Evolutionary conservation across 2,888 invertebrate genomes (phyloP), one percentile per base, ranked within the genome.

Genomic region (Monochamus alternatus): DNA sequence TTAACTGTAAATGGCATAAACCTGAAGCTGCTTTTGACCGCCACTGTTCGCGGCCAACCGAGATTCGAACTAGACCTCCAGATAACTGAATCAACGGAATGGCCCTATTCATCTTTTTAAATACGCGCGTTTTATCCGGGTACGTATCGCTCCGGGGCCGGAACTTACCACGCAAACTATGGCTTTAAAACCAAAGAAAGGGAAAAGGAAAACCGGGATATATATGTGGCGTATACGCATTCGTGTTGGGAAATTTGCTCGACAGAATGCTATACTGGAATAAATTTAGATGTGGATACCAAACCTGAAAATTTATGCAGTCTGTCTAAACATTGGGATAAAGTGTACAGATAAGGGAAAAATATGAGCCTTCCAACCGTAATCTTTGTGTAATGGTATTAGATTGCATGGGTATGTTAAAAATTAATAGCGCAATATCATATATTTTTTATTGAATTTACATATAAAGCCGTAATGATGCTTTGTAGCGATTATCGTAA

Each of bases 71-170:
- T 66, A 66, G 81, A 81, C 84, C 88, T 87, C 89, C 89, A 91
- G 92, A 92, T 92, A 92, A 92, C 91, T 91, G 91, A 92, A 92
- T 92, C 91, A 92, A 91, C 91, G 91, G 89, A 92, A 92, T 91
- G 90, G 91, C 90, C 89, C 91, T 90, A 92, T 92, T 91, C 91
- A 90, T 92, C 92, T 92, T 91, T 91, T 92, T 91, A 92, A 92
- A 88, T 88, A 87, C 87, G 84, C 82, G 82, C 81, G 79, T 78
- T 81, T 83, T 83, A 82, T 84, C 84, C 82, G 60, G 74, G 73
- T 78, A 78, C 77, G 78, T 77, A 77, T 78, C 71, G 71, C 63
- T 47, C 30, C 71, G 51, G 59, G 78, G 69, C 75, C 81, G 67
- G 71, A 63, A 62, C 52, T 63, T 71, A 55, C 71, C 71, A 71